Base-by-base conservation (phyloP, 1,140 invertebrate genomes). In the Liolophura sinensis region DNA sequence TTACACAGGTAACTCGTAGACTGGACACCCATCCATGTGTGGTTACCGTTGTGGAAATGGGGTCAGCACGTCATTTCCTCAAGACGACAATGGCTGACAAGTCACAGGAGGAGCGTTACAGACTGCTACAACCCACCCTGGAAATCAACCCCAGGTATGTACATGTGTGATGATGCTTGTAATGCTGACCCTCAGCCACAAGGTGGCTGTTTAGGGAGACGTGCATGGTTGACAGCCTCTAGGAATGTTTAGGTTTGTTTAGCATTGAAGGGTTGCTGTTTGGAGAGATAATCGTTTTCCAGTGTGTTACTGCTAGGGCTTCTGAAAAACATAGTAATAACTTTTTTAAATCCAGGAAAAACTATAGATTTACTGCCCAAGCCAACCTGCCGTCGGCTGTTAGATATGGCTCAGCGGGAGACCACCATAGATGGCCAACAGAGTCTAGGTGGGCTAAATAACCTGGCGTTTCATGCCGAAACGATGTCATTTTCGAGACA, bases 11-110 rank as follows among this genome's bases (percentile, higher is more conserved):
- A 0, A 98, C 94, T 0, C 89, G 90, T 31, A 89, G 92, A 48
- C 83, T 98, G 20, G 93, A 93, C 65, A 88, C 89, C 1, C 95
- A 99, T 87, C 96, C 96, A 0, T 97, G 95, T 82, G 92, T 97
- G 1, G 89, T 98, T 0, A 96, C 94, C 1, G 93, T 97, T 0
- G 91, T 94, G 75, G 95, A 98, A 84, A 97, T 98, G 95, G 95
- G 93, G 0, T 92, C 94, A 14, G 95, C 95, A 0, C 86, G 96
- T 67, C 96, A 98, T 83, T 97, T 98, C 76, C 91, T 98, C 63
- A 89, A 92, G 57, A 95, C 94, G 6, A 93, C 96, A 75, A 90
- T 92, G 60, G 90, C 93, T 77, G 90, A 91, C 73, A 86, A 96
- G 40, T 89, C 90, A 0, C 93, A 96, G 73, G 93, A 96, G 72